Base-by-base conservation (phyloP, 1,140 invertebrate species). In the Nymphalis io region DNA sequence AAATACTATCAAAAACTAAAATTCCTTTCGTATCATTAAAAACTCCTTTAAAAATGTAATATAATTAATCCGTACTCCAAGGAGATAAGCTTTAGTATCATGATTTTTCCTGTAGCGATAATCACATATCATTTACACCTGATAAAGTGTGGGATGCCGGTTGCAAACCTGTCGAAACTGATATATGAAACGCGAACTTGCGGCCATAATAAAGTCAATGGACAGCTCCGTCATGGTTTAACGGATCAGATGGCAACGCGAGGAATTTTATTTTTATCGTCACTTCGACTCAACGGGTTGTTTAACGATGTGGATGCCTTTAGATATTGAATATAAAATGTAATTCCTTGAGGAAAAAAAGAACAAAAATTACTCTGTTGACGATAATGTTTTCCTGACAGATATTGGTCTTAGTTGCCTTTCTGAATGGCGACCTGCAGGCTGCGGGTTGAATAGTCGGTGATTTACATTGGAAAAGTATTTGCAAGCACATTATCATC, bases 131-230 rank as follows among this genome's bases (percentile, higher is more conserved):
- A 11, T 21, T 53, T 21, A 21, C 48, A 44, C 40, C 40, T 44
- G 40, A n/a, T 18, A 11, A 46, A n/a, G 48, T 23, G 48, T 53
- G 18, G 48, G 15, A 11, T 53, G 48, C 48, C 48, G 20, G 15
- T 46, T 46, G 48, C 48, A 18, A 53, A 21, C 48, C 48, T 53
- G 48, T 53, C 48, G 48, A 53, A 20, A 53, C 18, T 12, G 18
- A 21, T 21, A 53, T 44, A 44, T 44, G 40, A 44, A 15, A 44
- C 48, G 48, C 8, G 16, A 48, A 53, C 20, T 53, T 11, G 20
- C 48, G 20, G 48, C 18, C 18, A 20, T 53, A 53, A 53, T 53
- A 12, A n/a, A 15, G 44, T 5, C 44, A n/a, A 46, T 16, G n/a
- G 44, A 16, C 44, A 16, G 6, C 6, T 16, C 44, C 6, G 15